Conservation (phyloP, 2,888 invertebrate species). For the Caenorhabditis macrosperma region DNA sequence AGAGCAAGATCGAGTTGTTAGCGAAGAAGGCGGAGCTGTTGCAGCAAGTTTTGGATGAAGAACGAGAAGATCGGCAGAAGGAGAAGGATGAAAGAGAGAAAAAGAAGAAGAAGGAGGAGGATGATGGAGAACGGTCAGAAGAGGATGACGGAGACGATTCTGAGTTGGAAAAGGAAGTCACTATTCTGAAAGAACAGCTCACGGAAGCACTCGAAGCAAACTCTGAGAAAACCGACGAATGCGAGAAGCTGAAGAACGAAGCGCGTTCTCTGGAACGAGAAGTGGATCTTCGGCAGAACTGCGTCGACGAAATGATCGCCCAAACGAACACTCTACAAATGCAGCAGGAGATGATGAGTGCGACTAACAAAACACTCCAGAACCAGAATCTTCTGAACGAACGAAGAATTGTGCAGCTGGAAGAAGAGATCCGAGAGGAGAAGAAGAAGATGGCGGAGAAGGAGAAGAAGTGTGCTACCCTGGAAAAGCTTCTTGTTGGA, state of each 20-base stretch:
- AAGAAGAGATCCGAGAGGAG: slow-evolving; percentile 30
- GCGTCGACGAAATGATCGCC: slow-evolving; percentile 68
- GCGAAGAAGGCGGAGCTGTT: slow-evolving; percentile 6
- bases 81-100: not conserved
- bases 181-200: slow-evolving; percentile 40
- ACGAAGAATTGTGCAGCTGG: slow-evolving; percentile 42
- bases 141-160: not conserved
- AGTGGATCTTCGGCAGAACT: slow-evolving; percentile 60
- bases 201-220: slow-evolving; percentile 64
- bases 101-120: slow-evolving; percentile 1
- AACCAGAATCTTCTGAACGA: slow-evolving; percentile 22
- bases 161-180: not conserved
- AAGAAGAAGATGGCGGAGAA: slow-evolving; percentile 13
- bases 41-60: slow-evolving; percentile 17
- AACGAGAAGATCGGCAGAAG: not conserved
- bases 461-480: not conserved
- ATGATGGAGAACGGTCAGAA: not conserved
- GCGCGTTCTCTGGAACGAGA: slow-evolving; percentile 59
- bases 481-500: slow-evolving; percentile 42
- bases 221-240: slow-evolving; percentile 69
- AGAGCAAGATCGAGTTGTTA: slow-evolving; percentile 40
- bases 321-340: slow-evolving; percentile 67
- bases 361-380: slow-evolving; percentile 8
- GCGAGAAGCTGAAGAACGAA: slow-evolving; percentile 55
- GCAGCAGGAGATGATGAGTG: slow-evolving; percentile 56